These are phyloP conservation scores for Otocyon megalotis DNA, from an alignment of 2,113 vertebrate genomes.

Conservation along the genomic window DNA sequence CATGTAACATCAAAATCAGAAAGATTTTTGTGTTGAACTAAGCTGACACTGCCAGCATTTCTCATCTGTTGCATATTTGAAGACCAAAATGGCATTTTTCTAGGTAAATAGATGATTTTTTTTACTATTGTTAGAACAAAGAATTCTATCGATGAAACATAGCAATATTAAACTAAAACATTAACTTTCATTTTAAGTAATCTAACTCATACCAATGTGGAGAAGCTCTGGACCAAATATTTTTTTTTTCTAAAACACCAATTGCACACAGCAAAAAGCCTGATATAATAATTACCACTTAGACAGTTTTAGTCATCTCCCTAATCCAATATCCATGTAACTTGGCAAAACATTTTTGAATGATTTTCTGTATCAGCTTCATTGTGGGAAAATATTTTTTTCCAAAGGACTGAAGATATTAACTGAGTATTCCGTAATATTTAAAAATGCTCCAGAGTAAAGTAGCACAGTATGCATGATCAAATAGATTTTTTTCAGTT, in stretches of 20 bases:
- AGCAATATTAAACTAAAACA: conserved; percentile 1
- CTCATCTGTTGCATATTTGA: conserved; percentile 18
- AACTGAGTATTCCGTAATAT: background rate
- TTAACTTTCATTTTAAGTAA: background rate
- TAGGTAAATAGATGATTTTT: background rate
- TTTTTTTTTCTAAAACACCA: background rate
- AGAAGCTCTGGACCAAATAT: background rate
- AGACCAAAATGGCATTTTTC: background rate
- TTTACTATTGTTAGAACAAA: conserved; percentile 13
- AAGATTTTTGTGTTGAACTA: background rate
- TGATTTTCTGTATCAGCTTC: conserved; percentile 11
- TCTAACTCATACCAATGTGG: background rate
- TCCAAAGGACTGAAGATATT: background rate
- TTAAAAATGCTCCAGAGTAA: background rate
- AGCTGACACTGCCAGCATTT: background rate
- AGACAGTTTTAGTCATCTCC: conserved; percentile 26
- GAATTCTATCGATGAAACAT: background rate
- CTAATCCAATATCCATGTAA: background rate
- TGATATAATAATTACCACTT: background rate
- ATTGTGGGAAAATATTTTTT: conserved; percentile 36
- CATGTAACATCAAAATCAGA: background rate
- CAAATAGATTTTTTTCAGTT: background rate
- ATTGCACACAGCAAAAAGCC: background rate
- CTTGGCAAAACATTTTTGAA: background rate
- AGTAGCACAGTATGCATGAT: background rate